Base-by-base conservation (phyloP, 2,888 invertebrate species). In the Heliconius sara region DNA sequence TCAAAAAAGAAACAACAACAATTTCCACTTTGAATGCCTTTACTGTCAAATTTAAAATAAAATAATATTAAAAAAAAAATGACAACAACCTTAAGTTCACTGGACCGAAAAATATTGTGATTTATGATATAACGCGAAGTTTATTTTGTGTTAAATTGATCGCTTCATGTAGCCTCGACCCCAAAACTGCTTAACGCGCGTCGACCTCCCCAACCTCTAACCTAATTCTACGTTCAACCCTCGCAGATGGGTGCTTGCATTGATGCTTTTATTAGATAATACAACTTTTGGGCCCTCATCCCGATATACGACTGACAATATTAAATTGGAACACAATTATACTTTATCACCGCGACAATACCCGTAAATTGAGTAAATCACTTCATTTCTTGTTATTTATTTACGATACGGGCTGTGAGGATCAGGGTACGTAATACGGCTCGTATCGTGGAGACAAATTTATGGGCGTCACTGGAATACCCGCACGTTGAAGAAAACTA, bases 171-270 rank as follows among this genome's bases (percentile, higher is more conserved):
- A 90, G 84, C 87, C 86, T 86, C 90, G 89, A 90, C 90, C 91
- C 89, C 88, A 89, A 89, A 91, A 88, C 87, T 89, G 88, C 86
- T 89, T 87, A 87, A 89, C 88, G 87, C 85, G 86, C 87, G 85
- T 85, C 88, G 87, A 89, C 88, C 89, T 89, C 89, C 89, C 89
- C 90, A 89, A 91, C 89, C 90, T 92, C 89, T 92, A 90, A 92
- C 91, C 92, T 89, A 92, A 92, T 92, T 92, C 88, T 84, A 83
- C 84, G 86, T 87, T 86, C 87, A 88, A 86, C 90, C 90, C 91
- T 90, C 89, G 84, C 88, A 88, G 87, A 88, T 89, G 88, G 88
- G 84, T 84, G 86, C 89, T 87, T 88, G 88, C 88, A 90, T 88
- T 89, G 88, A 87, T 85, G 87, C 87, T 90, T 89, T 91, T 90